Conservation (phyloP, 2,113 vertebrate genomes). For the Plestiodon gilberti region DNA sequence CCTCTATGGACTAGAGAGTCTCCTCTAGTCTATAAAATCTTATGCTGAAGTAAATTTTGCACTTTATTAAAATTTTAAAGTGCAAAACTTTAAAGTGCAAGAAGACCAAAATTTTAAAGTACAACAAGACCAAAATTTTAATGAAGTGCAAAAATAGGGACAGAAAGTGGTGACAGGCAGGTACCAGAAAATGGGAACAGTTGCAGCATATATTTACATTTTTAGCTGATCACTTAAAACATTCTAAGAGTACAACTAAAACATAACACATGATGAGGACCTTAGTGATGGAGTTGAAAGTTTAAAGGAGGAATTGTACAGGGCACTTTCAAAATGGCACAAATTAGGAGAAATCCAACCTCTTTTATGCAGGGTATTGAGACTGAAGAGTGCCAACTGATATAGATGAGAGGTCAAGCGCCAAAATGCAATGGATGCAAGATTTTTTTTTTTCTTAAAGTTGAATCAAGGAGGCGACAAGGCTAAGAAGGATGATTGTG, state of each 20-base stretch:
- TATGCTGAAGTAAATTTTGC: no score
- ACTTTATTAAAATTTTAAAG: no score
- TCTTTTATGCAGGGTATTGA: neutral
- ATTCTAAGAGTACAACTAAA: neutral
- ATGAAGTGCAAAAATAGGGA: no score
- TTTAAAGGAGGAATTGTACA: constrained; percentile 2
- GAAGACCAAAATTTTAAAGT: no score
- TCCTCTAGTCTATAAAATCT: no score
- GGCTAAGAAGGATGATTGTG: constrained; percentile 25
- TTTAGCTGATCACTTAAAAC: neutral
- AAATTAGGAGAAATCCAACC: neutral
- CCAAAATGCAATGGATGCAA: neutral
- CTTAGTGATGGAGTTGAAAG: neutral
- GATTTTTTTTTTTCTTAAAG: neutral
- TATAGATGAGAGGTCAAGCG: constrained; percentile 12
- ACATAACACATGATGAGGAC: neutral
- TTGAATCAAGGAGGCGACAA: constrained; percentile 5
- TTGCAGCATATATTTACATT: no score
- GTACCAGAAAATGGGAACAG: no score
- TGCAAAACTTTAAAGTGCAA: no score
- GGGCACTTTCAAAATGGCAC: neutral
- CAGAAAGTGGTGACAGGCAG: no score
- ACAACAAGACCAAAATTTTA: no score
- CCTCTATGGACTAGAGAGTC: no score
- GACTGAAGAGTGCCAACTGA: neutral